These are phyloP conservation scores for Pelodiscus sinensis DNA, from an alignment of 2,113 vertebrate species.

Conservation along the genomic window DNA sequence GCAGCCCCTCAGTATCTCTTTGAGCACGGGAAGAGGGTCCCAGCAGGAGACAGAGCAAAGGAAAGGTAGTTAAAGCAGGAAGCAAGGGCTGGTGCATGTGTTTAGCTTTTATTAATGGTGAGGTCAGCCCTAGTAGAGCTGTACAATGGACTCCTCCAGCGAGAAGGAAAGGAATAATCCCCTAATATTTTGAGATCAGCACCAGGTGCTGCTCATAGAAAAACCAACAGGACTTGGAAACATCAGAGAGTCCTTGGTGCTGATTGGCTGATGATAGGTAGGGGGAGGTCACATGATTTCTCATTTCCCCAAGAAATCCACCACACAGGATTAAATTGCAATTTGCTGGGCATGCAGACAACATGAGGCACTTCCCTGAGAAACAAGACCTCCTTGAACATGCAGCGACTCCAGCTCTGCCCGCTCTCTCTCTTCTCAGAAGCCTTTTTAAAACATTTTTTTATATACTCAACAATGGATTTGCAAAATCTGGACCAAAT, in stretches of 20 bases:
- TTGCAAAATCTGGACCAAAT: conserved; percentile 71
- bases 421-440: conserved; percentile 41
- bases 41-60: neutral
- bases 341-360: conserved; percentile 38
- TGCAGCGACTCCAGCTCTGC: neutral
- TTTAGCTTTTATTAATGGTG: neutral
- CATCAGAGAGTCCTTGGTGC: rapidly evolving
- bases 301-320: conserved; percentile 4
- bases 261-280: conserved; percentile 1
- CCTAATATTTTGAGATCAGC: neutral
- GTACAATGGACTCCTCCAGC: neutral
- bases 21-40: neutral
- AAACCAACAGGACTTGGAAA: neutral
- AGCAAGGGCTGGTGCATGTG: neutral
- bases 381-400: neutral
- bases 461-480: conserved; percentile 43
- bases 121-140: neutral
- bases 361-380: conserved; percentile 17
- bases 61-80: neutral
- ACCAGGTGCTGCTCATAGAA: neutral
- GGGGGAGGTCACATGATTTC: neutral
- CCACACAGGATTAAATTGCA: neutral
- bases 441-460: conserved; percentile 20
- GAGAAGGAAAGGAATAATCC: neutral
- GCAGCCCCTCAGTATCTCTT: neutral